phyloP scores from a whole-genome alignment of 2,888 invertebrate genomes.

The Drosophila kanekoi region DNA sequence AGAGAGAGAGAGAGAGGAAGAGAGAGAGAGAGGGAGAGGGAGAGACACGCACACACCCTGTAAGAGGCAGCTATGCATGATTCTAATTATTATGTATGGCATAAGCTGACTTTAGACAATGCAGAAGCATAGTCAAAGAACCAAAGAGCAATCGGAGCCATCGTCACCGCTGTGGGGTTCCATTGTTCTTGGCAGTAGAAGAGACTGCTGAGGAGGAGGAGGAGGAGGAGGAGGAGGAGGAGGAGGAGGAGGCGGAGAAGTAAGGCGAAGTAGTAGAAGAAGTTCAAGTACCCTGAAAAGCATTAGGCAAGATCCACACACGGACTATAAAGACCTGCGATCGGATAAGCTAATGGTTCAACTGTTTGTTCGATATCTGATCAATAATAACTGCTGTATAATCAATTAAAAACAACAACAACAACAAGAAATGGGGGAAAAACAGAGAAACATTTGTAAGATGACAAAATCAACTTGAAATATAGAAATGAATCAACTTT shows the following conservation, averaged over 20 bases:
- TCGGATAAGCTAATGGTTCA: conserved; percentile 8
- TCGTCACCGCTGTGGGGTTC: conserved; percentile 48
- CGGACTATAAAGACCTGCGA: conserved; percentile 9
- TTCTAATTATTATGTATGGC: conserved; percentile 76
- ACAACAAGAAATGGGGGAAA: not conserved
- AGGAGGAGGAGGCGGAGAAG: too few relatives aligned
- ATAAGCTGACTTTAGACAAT: conserved; percentile 63
- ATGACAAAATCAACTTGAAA: not conserved
- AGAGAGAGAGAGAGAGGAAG: conserved; percentile 21
- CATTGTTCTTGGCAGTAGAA: conserved; percentile 49
- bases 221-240: conserved; percentile 15
- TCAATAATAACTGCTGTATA: conserved; percentile 1
- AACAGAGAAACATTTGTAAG: not conserved
- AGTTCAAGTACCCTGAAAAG: conserved; percentile 68
- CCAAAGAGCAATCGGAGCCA: conserved; percentile 29
- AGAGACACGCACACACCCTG: conserved; percentile 16
- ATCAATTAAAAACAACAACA: not conserved
- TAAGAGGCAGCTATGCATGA: conserved; percentile 61
- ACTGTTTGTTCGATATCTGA: not conserved
- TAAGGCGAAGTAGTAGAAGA: conserved; percentile 38
- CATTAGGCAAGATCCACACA: conserved; percentile 49
- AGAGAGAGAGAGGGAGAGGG: conserved; percentile 10
- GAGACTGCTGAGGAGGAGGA: conserved; percentile 9
- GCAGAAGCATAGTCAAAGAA: conserved; percentile 52
- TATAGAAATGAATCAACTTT: conserved; percentile 5